Conservation (phyloP, 1,140 invertebrate genomes). For the Drosophila pseudoananassae region DNA sequence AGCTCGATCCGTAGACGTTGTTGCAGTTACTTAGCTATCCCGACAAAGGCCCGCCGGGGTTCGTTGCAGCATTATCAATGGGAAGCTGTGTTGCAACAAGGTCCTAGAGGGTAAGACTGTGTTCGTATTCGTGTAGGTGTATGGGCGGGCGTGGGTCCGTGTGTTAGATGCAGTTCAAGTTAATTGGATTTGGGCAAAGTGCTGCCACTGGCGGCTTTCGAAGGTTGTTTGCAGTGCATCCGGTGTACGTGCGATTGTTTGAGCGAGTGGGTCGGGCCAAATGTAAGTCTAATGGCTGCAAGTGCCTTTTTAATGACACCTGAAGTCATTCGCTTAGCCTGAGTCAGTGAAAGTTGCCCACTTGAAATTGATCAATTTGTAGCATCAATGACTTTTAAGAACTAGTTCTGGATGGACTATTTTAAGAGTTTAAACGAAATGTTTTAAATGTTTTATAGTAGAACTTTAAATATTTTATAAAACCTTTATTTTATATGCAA, state of each 20-base stretch:
- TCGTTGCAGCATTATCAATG: slow-evolving; percentile 39
- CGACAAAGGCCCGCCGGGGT: slow-evolving; percentile 41
- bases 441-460: neutral
- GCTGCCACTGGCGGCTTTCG: slow-evolving; percentile 64
- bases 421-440: neutral
- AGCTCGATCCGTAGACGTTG: slow-evolving; percentile 30
- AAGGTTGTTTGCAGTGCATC: slow-evolving; percentile 33
- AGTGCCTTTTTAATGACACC: slow-evolving; percentile 58
- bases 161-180: slow-evolving; percentile 70
- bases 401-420: slow-evolving; percentile 18
- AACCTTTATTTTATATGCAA: too few species aligned
- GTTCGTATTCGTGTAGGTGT: slow-evolving; percentile 1
- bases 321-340: slow-evolving; percentile 48
- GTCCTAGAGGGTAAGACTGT: slow-evolving; percentile 2
- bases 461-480: neutral
- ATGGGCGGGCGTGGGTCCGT: slow-evolving; percentile 10
- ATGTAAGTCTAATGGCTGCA: slow-evolving; percentile 63
- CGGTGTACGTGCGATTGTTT: slow-evolving; percentile 1
- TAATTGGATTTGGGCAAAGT: slow-evolving; percentile 79
- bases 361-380: slow-evolving; percentile 1
- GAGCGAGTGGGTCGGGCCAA: slow-evolving; percentile 22
- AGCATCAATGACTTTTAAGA: slow-evolving; percentile 23
- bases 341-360: slow-evolving; percentile 27
- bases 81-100: slow-evolving; percentile 10
- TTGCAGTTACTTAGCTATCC: slow-evolving; percentile 49